Base-by-base conservation (phyloP, 2,797 vertebrate genomes). In the Brachyrhaphis roseni region DNA sequence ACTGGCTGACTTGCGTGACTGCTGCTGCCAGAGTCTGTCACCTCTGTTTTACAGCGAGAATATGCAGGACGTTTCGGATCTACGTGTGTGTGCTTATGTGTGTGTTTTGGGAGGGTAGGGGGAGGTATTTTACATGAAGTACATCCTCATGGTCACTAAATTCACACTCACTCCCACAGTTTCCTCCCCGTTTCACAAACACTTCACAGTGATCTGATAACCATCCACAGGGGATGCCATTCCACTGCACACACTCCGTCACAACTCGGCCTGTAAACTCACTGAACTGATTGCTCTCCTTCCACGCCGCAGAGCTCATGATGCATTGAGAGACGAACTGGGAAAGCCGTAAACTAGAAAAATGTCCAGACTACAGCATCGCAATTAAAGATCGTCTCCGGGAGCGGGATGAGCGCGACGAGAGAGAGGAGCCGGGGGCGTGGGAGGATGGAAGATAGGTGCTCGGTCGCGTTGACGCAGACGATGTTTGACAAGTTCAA, bases 41-140 rank as follows among this genome's bases (percentile, higher is more conserved):
- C 94, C 92, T 94, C 90, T 88, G 77, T 89, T 95, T 95, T 94
- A 93, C 89, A 80, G 88, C 86, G 94, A 96, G 87, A 91, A 86
- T 93, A 84, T 84, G 87, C 95, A 95, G 94, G 93, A 91, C 91
- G 91, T 89, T 86, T 88, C 87, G 86, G 77, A 85, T 82, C 78
- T 72, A 76, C 34, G 82, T 70, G 76, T 78, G 64, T 76, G 55
- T 76, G 55, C 72, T 53, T 72, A 8, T 53, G 23, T 53, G 49
- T 53, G 51, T 26, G 51, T 46, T 5, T 59, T 66, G 62, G 51
- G 20, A n/a, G 23, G 51, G 59, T 8, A 8, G 28, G 13, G 13
- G 5, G 31, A 36, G 34, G 64, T 39, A 55, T 57, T 57, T 47
- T 75, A 71, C 45, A 39, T 73, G 18, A 64, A 75, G 75, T 72